phyloP scores from a whole-genome alignment of 2,797 vertebrate genomes.

The Hozukius guyotensis region DNA sequence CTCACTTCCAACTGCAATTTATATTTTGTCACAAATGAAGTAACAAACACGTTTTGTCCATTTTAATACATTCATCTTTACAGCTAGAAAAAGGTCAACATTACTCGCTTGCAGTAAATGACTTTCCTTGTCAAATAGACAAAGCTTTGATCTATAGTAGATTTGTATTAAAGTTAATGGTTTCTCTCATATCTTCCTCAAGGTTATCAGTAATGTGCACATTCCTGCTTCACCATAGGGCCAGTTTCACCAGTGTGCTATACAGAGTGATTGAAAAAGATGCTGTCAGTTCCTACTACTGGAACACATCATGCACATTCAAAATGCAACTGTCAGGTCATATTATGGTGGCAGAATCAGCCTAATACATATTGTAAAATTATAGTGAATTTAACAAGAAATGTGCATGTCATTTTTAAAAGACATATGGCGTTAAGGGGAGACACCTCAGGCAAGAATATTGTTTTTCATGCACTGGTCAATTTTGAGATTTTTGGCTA shows the following conservation, averaged over 20 bases:
- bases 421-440: not conserved
- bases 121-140: slow-evolving; percentile 30
- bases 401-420: not conserved
- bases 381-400: not conserved
- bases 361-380: not conserved
- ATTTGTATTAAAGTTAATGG: slow-evolving; percentile 61
- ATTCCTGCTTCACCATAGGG: slow-evolving; percentile 31
- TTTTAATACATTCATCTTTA: slow-evolving; percentile 10
- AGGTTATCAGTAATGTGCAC: slow-evolving; percentile 69
- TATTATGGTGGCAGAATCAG: not conserved
- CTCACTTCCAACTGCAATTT: not conserved
- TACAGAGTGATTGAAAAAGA: slow-evolving; percentile 52
- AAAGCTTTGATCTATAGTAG: slow-evolving; percentile 23
- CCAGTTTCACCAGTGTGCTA: slow-evolving; percentile 41
- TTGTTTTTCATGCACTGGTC: too few relatives aligned
- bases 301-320: slow-evolving; percentile 35
- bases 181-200: slow-evolving; percentile 56
- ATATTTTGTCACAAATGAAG: slow-evolving; percentile 14
- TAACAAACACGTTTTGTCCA: not conserved
- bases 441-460: too few relatives aligned
- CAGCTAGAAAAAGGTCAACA: not conserved
- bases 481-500: too few relatives aligned
- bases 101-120: slow-evolving; percentile 15
- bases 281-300: slow-evolving; percentile 41
- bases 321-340: slow-evolving; percentile 23